phyloP scores from a whole-genome alignment of 2,797 vertebrate species.

The Characodon lateralis region DNA sequence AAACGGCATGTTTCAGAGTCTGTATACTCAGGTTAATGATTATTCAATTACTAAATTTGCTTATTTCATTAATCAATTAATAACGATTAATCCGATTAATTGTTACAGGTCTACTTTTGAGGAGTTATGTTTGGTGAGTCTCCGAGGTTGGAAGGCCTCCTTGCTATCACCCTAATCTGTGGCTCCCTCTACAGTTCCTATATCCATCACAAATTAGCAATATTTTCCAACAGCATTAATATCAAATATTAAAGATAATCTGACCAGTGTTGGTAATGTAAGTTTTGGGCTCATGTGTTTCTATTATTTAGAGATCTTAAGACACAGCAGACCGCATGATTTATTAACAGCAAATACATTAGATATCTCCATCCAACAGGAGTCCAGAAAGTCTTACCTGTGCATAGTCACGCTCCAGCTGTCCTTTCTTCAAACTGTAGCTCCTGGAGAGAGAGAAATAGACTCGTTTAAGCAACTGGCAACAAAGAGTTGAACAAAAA shows the following conservation, averaged over 20 bases:
- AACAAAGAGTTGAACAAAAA: neutral
- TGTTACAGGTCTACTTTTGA: neutral
- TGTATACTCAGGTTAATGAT: too few relatives aligned
- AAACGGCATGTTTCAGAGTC: too few relatives aligned
- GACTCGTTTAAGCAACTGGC: neutral
- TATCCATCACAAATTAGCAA: neutral
- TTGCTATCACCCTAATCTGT: neutral
- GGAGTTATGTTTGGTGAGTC: neutral
- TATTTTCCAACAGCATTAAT: neutral
- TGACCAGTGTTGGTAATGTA: neutral
- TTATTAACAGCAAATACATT: neutral
- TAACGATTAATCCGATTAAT: too few relatives aligned
- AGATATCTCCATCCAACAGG: neutral
- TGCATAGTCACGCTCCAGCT: constrained; percentile 94
- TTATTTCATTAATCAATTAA: too few relatives aligned
- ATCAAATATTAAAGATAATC: neutral
- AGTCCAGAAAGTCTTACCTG: constrained; percentile 81
- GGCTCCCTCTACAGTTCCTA: neutral
- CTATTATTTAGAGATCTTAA: too few relatives aligned
- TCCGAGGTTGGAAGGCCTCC: neutral
- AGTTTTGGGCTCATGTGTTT: too few relatives aligned
- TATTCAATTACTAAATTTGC: too few relatives aligned
- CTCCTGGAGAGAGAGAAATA: constrained; percentile 82
- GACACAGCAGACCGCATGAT: neutral
- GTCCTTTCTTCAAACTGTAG: constrained; percentile 96